A percentile compares a stretch with the other conserved stretches of the same genome.
Conservation (phyloP, 2,113 vertebrate genomes). For the Mixornis gularis region DNA sequence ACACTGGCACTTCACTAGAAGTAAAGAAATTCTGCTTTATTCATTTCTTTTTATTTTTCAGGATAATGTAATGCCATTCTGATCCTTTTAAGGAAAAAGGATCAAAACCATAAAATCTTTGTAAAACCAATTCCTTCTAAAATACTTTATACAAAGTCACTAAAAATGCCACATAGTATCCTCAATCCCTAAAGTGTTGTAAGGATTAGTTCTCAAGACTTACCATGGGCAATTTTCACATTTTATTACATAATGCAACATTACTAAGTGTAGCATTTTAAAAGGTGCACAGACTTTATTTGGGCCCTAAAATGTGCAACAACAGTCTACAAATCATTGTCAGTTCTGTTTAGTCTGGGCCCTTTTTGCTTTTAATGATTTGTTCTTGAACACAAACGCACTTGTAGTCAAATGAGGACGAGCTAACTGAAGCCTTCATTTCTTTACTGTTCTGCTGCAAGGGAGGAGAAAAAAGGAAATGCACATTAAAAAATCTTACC, state of each 20-base stretch:
- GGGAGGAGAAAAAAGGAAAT: neutral
- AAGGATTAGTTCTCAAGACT: neutral
- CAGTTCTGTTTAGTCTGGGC: neutral
- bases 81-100: neutral
- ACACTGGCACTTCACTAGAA: neutral
- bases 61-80: neutral
- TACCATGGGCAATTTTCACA: neutral
- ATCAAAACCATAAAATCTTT: neutral
- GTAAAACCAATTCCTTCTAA: neutral
- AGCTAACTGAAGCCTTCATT: neutral
- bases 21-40: neutral
- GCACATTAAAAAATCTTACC: constrained; percentile 70
- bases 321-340: fast-evolving
- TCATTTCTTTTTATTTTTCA: neutral
- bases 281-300: neutral
- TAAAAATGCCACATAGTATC: neutral
- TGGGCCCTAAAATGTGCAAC: neutral
- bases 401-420: fast-evolving
- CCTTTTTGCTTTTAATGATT: neutral
- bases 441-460: neutral
- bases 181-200: neutral
- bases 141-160: neutral
- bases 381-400: neutral
- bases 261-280: neutral
- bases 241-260: neutral